Evolutionary conservation across 23 tunicate species (phyloP), one percentile per base, ranked within the genome.

Genomic region (Trididemnum miniatum): DNA sequence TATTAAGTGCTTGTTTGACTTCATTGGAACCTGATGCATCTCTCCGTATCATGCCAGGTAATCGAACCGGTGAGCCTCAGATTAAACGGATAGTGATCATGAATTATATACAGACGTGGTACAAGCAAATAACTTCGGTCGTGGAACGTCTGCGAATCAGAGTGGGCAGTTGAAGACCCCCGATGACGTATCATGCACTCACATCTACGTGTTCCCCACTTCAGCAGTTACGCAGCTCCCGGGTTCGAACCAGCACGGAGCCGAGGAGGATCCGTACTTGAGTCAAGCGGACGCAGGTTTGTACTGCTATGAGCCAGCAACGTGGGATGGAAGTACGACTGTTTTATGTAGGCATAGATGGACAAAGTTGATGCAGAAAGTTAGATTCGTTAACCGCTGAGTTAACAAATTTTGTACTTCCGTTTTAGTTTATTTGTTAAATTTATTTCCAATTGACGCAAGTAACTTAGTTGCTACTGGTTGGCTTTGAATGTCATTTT

Each of bases 11-110:
- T 34, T 93, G 98, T 76, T 51, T 93, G 34, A 93, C 86, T 0
- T 93, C 98, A n/a, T 79, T 88, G 4, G 98, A 88, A 65, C 98
- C 98, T 20, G 98, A 93, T 49, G 86, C 83, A 30, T 73, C 93
- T 0, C 79, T 88, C 31, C 85, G 87, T 65, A 64, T 93, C 26
- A 66, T 93, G 80, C 89, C 98, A 38, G 89, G 95, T 89, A 77
- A n/a, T n/a, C n/a, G n/a, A n/a, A n/a, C n/a, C n/a, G n/a, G n/a
- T n/a, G n/a, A n/a, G n/a, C n/a, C n/a, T n/a, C n/a, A n/a, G n/a
- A n/a, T n/a, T n/a, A n/a, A n/a, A n/a, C n/a, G n/a, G n/a, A n/a
- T n/a, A n/a, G n/a, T n/a, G n/a, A n/a, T n/a, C n/a, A n/a, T n/a
- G n/a, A 49, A 62, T 4, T 62, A 15, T 18, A 15, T 74, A 2